These are phyloP conservation scores for Schizothorax lantsangensis DNA, from an alignment of 2,797 vertebrate species.

Conservation along the genomic window DNA sequence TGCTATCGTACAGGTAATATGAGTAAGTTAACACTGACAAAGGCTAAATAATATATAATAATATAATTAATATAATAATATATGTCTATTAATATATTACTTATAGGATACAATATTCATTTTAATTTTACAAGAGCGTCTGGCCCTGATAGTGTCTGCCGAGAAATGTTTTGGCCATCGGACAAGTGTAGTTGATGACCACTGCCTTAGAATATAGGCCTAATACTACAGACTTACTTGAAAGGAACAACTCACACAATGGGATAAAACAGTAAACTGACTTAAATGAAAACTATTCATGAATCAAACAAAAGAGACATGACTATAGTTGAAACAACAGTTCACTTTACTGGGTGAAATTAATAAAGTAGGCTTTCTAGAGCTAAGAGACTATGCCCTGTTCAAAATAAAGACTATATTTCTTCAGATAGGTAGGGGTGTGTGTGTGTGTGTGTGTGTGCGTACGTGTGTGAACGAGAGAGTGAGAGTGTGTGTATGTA, in stretches of 20 bases:
- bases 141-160: background rate
- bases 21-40: background rate
- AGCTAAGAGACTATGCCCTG: background rate
- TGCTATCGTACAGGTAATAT: background rate
- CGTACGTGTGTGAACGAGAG: background rate
- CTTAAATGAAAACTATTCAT: background rate
- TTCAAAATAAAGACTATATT: background rate
- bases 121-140: background rate
- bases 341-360: constrained; percentile 13
- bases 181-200: constrained; percentile 7
- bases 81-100: background rate
- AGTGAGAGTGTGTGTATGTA: background rate
- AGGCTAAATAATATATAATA: background rate
- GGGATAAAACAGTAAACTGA: background rate
- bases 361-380: background rate
- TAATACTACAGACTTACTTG: constrained; percentile 2
- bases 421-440: background rate
- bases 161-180: background rate
- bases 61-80: no score
- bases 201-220: constrained; percentile 1
- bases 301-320: constrained; percentile 18
- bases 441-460: background rate
- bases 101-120: constrained; percentile 7
- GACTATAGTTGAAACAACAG: constrained; percentile 1
- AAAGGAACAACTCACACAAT: background rate